Percentiles rank a stretch among this genome's conserved stretches.
phyloP scores from a whole-genome alignment of 2,888 invertebrate species.

The Drosophila planitibia region DNA sequence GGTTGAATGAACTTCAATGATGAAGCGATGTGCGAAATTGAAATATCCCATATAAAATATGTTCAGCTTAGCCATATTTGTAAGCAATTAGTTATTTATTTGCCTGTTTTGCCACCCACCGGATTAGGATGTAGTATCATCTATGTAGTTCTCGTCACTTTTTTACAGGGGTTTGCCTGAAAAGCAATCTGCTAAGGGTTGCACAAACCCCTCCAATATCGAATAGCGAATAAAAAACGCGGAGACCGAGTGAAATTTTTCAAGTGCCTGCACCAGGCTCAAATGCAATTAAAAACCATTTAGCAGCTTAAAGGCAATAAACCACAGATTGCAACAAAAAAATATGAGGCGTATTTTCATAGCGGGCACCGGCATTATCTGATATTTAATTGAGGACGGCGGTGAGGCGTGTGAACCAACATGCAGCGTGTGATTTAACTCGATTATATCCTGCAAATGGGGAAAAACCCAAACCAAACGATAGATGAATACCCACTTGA shows the following conservation, averaged over 20 bases:
- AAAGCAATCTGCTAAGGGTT: conserved; percentile 66
- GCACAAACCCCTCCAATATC: conserved; percentile 27
- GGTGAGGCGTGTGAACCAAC: conserved; percentile 49
- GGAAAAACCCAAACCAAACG: background rate
- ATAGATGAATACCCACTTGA: background rate
- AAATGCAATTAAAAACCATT: conserved; percentile 76
- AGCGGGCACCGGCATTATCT: conserved; percentile 46
- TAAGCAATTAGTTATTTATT: background rate
- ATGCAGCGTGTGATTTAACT: conserved; percentile 29
- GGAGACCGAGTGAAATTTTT: conserved; percentile 38
- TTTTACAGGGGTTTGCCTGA: conserved; percentile 9
- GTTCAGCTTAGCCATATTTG: background rate
- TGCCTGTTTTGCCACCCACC: conserved; percentile 15
- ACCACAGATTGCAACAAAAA: conserved; percentile 56
- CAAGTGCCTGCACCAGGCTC: conserved; percentile 62
- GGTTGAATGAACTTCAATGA: conserved; percentile 60
- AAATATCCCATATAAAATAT: background rate
- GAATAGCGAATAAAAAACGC: conserved; percentile 40
- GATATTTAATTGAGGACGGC: conserved; percentile 29
- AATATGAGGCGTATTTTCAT: conserved; percentile 23
- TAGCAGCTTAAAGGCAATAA: conserved; percentile 66
- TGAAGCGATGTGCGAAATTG: background rate
- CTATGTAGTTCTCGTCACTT: conserved; percentile 6
- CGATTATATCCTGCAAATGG: conserved; percentile 16
- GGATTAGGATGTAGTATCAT: background rate